These are phyloP conservation scores for Heliconius sara DNA, from an alignment of 2,888 invertebrate species.

Conservation along the genomic window DNA sequence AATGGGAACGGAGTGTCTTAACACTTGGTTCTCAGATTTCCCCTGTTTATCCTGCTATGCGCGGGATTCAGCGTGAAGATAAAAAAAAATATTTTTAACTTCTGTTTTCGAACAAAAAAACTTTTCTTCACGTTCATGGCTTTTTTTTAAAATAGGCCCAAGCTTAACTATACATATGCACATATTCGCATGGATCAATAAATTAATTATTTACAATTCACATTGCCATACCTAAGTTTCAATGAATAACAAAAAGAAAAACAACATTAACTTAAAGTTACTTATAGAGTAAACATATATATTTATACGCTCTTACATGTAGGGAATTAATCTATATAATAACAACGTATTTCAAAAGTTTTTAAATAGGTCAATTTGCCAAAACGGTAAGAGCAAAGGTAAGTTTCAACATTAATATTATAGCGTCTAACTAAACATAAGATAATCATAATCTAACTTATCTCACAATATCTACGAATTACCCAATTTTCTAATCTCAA, in stretches of 20 bases:
- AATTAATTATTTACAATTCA: neutral
- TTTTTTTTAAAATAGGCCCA: neutral
- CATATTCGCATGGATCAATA: neutral
- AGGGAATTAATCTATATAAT: neutral
- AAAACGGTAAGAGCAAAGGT: neutral
- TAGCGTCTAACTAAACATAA: conserved; percentile 33
- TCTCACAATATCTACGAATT: conserved; percentile 62
- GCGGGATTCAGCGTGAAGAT: too few species aligned
- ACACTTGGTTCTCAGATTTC: too few species aligned
- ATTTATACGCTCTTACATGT: neutral
- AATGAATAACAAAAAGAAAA: neutral
- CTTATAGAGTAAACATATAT: neutral
- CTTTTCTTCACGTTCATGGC: too few species aligned
- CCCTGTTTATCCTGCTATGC: too few species aligned
- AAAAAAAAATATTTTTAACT: too few species aligned
- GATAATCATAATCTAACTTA: conserved; percentile 65
- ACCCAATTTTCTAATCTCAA: conserved; percentile 74
- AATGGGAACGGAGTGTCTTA: too few species aligned
- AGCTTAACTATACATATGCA: neutral
- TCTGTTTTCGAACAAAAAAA: too few species aligned
- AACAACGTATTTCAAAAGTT: neutral
- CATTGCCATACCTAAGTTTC: neutral
- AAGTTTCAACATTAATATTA: conserved; percentile 28
- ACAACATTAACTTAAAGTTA: neutral
- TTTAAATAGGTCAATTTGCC: conserved; percentile 20